These are phyloP conservation scores for Gymnorhina tibicen DNA, from an alignment of 2,113 vertebrate genomes.

Conservation along the genomic window DNA sequence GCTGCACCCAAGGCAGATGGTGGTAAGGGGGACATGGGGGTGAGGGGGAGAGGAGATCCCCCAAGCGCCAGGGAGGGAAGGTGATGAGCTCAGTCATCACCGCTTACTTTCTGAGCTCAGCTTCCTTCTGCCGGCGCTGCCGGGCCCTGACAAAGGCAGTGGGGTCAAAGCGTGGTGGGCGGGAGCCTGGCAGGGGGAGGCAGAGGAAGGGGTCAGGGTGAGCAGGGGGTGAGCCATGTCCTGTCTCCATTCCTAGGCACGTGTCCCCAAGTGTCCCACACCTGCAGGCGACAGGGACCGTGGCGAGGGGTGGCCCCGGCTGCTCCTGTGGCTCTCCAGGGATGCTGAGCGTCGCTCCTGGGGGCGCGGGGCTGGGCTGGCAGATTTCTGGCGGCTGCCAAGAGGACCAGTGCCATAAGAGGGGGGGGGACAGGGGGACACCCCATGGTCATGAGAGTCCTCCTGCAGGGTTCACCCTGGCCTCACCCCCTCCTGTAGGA, in stretches of 20 bases:
- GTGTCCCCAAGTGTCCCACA: slow-evolving; percentile 3
- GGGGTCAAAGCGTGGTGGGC: slow-evolving; percentile 81
- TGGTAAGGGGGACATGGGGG: neutral
- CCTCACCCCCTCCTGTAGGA: neutral
- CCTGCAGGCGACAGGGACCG: slow-evolving; percentile 83
- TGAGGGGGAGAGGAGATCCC: neutral
- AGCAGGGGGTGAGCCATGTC: neutral
- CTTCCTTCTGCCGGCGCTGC: slow-evolving; percentile 80
- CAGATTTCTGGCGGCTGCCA: slow-evolving; percentile 70
- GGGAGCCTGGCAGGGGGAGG: neutral
- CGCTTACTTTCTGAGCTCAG: slow-evolving; percentile 80
- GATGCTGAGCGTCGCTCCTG: slow-evolving; percentile 72
- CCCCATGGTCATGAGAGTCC: neutral
- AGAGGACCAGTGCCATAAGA: neutral
- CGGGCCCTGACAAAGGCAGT: slow-evolving; percentile 87
- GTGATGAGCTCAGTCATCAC: neutral
- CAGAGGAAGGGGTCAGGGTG: neutral
- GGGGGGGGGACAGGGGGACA: fast-evolving
- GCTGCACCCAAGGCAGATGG: slow-evolving; percentile 47
- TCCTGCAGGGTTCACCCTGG: neutral
- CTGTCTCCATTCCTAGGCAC: neutral
- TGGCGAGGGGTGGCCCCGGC: slow-evolving; percentile 58
- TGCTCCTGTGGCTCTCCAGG: slow-evolving; percentile 65
- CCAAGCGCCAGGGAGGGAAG: neutral
- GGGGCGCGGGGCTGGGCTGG: neutral